These are phyloP conservation scores for Lasiommata megera DNA, from an alignment of 2,888 invertebrate species.

Conservation along the genomic window DNA sequence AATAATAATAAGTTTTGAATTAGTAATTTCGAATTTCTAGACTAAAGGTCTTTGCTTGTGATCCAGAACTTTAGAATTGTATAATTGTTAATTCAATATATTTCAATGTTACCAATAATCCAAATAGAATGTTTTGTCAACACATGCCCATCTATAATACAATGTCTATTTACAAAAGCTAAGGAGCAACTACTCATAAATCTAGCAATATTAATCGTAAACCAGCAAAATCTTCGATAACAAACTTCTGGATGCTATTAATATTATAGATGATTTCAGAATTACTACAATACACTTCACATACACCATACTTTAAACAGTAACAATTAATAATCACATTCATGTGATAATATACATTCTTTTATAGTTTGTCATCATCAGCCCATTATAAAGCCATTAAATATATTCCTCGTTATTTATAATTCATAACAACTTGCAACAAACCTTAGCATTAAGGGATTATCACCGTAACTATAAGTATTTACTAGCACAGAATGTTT, in stretches of 20 bases:
- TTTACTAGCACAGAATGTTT: conserved; percentile 62
- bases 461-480: conserved; percentile 64
- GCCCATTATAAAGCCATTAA: conserved; percentile 30
- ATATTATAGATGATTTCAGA: conserved; percentile 22
- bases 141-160: conserved; percentile 11
- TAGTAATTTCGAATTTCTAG: too few relatives aligned
- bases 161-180: conserved; percentile 20
- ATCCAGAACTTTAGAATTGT: too few relatives aligned
- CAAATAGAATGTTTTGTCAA: not conserved
- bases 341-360: conserved; percentile 18
- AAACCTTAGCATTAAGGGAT: conserved; percentile 63
- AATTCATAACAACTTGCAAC: conserved; percentile 57
- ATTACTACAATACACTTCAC: conserved; percentile 23
- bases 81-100: too few relatives aligned
- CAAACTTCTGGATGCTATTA: conserved; percentile 19
- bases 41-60: too few relatives aligned
- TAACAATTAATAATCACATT: conserved; percentile 27
- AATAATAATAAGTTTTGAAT: too few relatives aligned
- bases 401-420: conserved; percentile 38
- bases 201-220: conserved; percentile 30
- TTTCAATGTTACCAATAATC: too few relatives aligned
- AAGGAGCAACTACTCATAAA: conserved; percentile 20
- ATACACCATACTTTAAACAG: conserved; percentile 25
- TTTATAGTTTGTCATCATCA: conserved; percentile 20
- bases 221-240: conserved; percentile 21